Evolutionary conservation across 1,140 invertebrate species (phyloP), one percentile per base, ranked within the genome.

Genomic region (Colletes latitarsis): DNA sequence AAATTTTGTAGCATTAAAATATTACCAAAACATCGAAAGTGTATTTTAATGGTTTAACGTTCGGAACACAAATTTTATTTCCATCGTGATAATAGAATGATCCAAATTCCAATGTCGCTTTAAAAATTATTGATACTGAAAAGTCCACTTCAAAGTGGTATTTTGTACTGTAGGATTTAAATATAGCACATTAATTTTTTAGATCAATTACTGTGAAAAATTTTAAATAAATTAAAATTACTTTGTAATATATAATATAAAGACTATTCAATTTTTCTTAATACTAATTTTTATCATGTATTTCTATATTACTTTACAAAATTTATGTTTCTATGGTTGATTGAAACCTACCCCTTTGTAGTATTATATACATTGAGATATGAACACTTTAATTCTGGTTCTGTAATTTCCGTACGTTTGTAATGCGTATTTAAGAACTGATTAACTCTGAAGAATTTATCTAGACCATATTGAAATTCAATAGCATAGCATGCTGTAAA

Each of bases 401-500:
- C 3, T 46, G 10, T 21, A 0, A 73, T 12, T 39, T 49, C 49
- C 46, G 70, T 57, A 15, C 14, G 49, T 21, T 17, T 57, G n/a
- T 73, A 73, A 66, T 66, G 49, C 17, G 60, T 73, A 64, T 19
- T 73, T 15, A 79, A 49, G 4, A 57, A 79, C 64, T 64, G 15
- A 5, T 72, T 78, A 30, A 6, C 2, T 8, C 17, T 17, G 14
- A 57, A 14, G 43, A 30, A 14, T 46, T 15, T 15, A 15, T 21
- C 3, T 10, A 46, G 43, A 43, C 8, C 17, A 55, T 39, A 55
- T 0, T 6, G 30, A 30, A 73, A 63, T n/a, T 55, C 39, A 14
- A 73, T 4, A 46, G 49, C 17, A 73, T 79, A 79, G 55, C 77
- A 79, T 46, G 77, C 77, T 8, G 69, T 79, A 64, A 73, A 79